Evolutionary conservation across 2,888 invertebrate species (phyloP), one percentile per base, ranked within the genome.

Genomic region (Amiota mariae): DNA sequence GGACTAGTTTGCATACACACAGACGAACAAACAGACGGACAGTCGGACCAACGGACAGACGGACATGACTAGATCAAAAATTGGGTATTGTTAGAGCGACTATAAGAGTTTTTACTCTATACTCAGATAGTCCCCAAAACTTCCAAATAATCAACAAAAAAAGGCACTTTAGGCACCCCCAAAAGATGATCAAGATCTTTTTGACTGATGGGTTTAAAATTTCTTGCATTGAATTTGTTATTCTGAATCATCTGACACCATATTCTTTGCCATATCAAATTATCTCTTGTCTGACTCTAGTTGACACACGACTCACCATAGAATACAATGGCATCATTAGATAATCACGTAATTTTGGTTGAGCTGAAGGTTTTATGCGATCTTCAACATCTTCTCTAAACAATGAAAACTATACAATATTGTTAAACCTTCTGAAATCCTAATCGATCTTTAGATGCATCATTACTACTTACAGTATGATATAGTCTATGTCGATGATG

Each of bases 401-500:
- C 1, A 77, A 77, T 1, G 80, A 82, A 0, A 85, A 54, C 12
- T 13, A 36, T 51, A n/a, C 51, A 24, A 63, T 51, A 6, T 2
- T 13, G 12, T 57, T 10, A 12, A 18, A 46, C 0, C 18, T 36
- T 3, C 36, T 36, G 36, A 6, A 36, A n/a, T n/a, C 3, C 0
- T 2, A 6, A 6, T 2, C 36, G 6, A 36, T 36, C 8, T 6
- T 36, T 36, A 56, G 12, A 46, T 46, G 2, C 13, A 11, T 18
- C n/a, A n/a, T 15, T 51, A 51, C 6, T 15, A 71, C 79, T 77
- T 64, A 85, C 83, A 56, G 82, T 67, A 4, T 79, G 78, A 13
- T 84, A 83, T 0, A 83, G 70, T 68, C 77, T 85, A 0, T 77
- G 77, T 0, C 83, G 82, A 68, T 84, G 63, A n/a, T 78, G 63